Base-by-base conservation (phyloP, 2,797 vertebrate species). In the Myiotriccus ornatus region DNA sequence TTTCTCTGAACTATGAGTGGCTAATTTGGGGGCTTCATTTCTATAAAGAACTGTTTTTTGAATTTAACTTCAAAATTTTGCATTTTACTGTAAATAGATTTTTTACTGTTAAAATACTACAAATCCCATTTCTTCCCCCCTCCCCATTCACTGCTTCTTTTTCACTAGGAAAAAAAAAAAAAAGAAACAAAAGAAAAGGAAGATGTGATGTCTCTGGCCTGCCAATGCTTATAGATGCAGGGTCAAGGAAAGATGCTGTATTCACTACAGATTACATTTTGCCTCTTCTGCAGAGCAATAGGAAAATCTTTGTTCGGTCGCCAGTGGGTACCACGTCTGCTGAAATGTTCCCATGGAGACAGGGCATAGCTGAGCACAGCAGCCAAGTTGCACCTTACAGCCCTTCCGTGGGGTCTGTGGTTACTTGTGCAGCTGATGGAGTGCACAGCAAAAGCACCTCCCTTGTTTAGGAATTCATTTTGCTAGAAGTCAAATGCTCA, bases 271-370 rank as follows among this genome's bases (percentile, higher is more conserved):
- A 44, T 86, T 84, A 69, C 20, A 68, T 86, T 89, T 69, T 74
- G 22, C 44, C 50, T 73, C 41, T 69, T 93, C 78, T 92, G 80
- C 55, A 81, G 41, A 95, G 65, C 73, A 70, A 35, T 4, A 89
- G 35, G 75, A 84, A 95, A 89, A 78, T 95, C 81, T 95, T 91
- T 90, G 75, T 87, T 95, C 1, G 0, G 50, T 64, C 4, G 4
- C 73, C 84, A 70, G 53, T 21, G 32, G 63, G 86, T 92, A 70
- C 71, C 32, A 21, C 9, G 1, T 80, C 94, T 90, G 75, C 92
- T 88, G 80, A 85, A 90, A 83, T 65, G 97, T 97, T 97, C 96
- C 97, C 95, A 97, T 97, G 95, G 97, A 95, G 95, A 97, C 94
- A 41, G 52, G 30, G 41, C 88, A 87, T 1, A 55, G 55, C 60